Percentiles rank a stretch among this genome's conserved stretches.
Conservation (phyloP, 1,140 invertebrate genomes). For the Phymorhynchus buccinoides region DNA sequence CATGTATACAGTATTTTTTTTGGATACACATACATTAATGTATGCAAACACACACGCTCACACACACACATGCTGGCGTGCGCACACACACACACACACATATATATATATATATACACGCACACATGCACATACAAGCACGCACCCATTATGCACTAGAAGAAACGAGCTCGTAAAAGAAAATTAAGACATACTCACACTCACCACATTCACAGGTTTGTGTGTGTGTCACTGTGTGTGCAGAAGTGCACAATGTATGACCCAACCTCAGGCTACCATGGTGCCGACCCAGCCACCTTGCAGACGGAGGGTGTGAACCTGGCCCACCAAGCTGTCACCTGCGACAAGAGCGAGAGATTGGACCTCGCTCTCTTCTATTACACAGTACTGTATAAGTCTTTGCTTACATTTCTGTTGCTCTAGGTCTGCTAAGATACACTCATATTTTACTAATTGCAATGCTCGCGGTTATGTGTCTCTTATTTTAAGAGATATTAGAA, state of each 20-base stretch:
- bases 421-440: neutral
- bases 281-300: constrained; percentile 56
- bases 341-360: constrained; percentile 78
- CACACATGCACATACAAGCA: too few relatives aligned
- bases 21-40: too few relatives aligned
- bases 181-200: too few relatives aligned
- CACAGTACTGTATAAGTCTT: constrained; percentile 58
- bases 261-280: constrained; percentile 53
- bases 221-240: neutral
- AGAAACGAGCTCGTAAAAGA: neutral
- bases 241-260: constrained; percentile 38
- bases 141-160: too few relatives aligned
- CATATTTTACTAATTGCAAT: too few relatives aligned
- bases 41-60: neutral
- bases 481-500: too few relatives aligned
- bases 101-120: neutral
- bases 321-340: constrained; percentile 80
- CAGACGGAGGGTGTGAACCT: constrained; percentile 67
- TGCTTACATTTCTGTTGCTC: neutral
- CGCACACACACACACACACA: neutral
- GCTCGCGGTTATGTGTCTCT: too few relatives aligned
- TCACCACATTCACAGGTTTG: neutral
- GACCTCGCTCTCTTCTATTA: constrained; percentile 83
- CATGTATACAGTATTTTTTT: too few relatives aligned
- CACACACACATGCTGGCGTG: too few relatives aligned